phyloP scores from a whole-genome alignment of 2,113 vertebrate genomes.

The Sula dactylatra region DNA sequence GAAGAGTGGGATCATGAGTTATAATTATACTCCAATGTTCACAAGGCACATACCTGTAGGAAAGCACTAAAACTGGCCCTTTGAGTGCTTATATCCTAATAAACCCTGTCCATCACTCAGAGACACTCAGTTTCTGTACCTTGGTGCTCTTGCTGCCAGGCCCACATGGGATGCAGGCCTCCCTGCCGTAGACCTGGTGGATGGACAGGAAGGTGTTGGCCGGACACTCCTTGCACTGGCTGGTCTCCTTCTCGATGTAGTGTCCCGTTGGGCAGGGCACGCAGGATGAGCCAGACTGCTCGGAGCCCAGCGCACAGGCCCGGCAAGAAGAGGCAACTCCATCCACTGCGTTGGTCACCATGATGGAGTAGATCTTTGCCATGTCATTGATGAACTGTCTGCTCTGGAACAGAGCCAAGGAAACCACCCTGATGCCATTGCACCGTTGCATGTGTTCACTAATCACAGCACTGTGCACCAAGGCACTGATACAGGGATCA shows the following conservation, averaged over 20 bases:
- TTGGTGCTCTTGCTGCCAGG: conserved; percentile 87
- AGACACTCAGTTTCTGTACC: conserved; percentile 44
- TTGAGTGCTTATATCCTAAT: neutral
- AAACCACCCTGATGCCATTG: neutral
- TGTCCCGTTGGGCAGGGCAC: conserved; percentile 91
- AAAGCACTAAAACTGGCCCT: neutral
- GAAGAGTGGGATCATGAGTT: neutral
- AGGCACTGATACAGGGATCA: neutral
- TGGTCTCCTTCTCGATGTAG: conserved; percentile 87
- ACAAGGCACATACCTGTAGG: neutral
- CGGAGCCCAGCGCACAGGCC: conserved; percentile 86
- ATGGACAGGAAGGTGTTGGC: conserved; percentile 84
- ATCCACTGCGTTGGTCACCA: conserved; percentile 85
- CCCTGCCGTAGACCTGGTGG: conserved; percentile 82
- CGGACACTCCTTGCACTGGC: conserved; percentile 88
- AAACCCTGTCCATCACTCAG: neutral
- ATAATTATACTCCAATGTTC: neutral
- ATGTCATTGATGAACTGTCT: conserved; percentile 85
- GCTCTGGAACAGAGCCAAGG: conserved; percentile 73
- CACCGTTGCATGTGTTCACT: rapidly evolving
- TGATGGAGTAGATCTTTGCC: conserved; percentile 91
- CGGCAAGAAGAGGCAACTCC: conserved; percentile 87
- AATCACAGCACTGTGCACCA: neutral
- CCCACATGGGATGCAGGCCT: conserved; percentile 88
- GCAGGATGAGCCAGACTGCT: conserved; percentile 83